Conservation (phyloP, 2,888 invertebrate genomes). For the Onchidella celtica region DNA sequence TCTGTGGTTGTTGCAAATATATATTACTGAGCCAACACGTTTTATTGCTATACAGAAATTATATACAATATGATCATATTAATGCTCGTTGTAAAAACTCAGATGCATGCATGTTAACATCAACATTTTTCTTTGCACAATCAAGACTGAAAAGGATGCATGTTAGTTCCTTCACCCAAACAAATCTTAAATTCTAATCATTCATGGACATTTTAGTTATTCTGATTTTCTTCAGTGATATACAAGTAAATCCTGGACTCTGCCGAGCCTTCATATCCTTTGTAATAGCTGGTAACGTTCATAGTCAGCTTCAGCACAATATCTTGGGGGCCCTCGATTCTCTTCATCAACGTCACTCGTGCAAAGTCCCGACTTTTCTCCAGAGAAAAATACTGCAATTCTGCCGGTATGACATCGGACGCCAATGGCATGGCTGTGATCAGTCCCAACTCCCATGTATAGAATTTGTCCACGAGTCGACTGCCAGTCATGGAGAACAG, state of each 20-base stretch:
- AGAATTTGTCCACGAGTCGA: conserved; percentile 85
- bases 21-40: too few relatives aligned
- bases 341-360: conserved; percentile 87
- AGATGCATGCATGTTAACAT: too few relatives aligned
- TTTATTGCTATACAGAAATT: too few relatives aligned
- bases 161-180: too few relatives aligned
- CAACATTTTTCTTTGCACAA: too few relatives aligned
- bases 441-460: conserved; percentile 89
- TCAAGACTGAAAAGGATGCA: too few relatives aligned
- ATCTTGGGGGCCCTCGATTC: conserved; percentile 93
- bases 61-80: too few relatives aligned
- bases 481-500: conserved; percentile 95
- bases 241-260: conserved; percentile 92
- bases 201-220: too few relatives aligned
- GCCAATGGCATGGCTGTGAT: conserved; percentile 83
- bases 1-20: too few relatives aligned
- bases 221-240: conserved; percentile 83
- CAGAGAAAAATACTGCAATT: conserved; percentile 79
- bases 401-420: conserved; percentile 70
- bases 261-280: conserved; percentile 90
- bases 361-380: conserved; percentile 81
- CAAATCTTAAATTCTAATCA: too few relatives aligned
- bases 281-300: conserved; percentile 83
- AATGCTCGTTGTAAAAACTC: too few relatives aligned
- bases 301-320: conserved; percentile 92